Evolutionary conservation across 2,888 invertebrate genomes (phyloP), one percentile per base, ranked within the genome.

Genomic region (Heliothis peltigera): DNA sequence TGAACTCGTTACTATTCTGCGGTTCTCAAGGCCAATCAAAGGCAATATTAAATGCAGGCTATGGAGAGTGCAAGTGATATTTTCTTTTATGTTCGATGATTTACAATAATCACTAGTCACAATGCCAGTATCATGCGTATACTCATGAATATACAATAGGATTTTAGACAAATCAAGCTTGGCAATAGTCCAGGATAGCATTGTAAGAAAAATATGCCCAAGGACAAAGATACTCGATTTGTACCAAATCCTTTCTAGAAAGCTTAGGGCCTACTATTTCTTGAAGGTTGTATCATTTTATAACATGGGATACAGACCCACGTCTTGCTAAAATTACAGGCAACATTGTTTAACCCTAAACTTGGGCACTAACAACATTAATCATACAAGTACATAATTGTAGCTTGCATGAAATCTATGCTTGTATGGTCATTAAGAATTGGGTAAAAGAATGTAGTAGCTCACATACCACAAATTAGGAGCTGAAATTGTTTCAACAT

Each of bases 131-230:
- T 46, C 18, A 15, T 55, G 42, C n/a, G 25, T 58, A 51, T 28
- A 22, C 64, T 51, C n/a, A 59, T 59, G 71, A 71, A 70, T 65
- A 55, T 18, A 48, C 1, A 48, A 59, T 52, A 56, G 18, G 1
- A 35, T 65, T 70, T 65, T 65, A 56, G 18, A 22, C 54, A 47
- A 47, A 58, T 35, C 35, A 32, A 3, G 43, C 22, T 64, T 70
- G 65, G 70, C 70, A 44, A 48, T 54, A 69, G n/a, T 43, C 70
- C 69, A 70, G 44, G 32, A 62, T 25, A 60, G 25, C 21, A 65
- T 65, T 44, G 42, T 44, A 35, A 48, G 35, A 57, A 43, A 32
- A n/a, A 42, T 35, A 19, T 44, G n/a, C 39, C 39, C 5, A n/a
- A 39, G 5, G n/a, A 39, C 3, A n/a, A 39, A 5, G 15, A 39